These are phyloP conservation scores for Chaetodon auriga DNA, from an alignment of 2,113 vertebrate genomes.

Conservation along the genomic window DNA sequence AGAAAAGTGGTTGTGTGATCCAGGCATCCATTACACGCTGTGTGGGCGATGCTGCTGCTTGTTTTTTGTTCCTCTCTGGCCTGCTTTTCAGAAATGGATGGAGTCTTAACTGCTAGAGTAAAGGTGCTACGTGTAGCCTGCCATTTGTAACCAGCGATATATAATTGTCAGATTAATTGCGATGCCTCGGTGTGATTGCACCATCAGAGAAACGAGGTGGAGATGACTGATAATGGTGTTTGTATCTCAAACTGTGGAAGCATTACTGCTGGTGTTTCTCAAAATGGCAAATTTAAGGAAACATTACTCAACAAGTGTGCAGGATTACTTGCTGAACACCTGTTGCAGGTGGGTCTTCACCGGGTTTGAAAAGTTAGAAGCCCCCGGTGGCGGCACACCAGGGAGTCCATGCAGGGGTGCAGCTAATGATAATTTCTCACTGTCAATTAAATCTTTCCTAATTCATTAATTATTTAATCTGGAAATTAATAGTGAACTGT, in stretches of 20 bases:
- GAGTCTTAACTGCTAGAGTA: slow-evolving; percentile 33
- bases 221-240: not conserved
- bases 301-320: not conserved
- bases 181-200: slow-evolving; percentile 29
- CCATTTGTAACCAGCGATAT: slow-evolving; percentile 23
- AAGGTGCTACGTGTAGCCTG: slow-evolving; percentile 53
- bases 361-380: not conserved
- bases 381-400: not conserved
- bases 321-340: no score
- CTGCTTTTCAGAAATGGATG: slow-evolving; percentile 25
- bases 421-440: not conserved
- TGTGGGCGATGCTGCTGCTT: slow-evolving; percentile 66
- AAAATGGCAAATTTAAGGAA: no score
- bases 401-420: not conserved
- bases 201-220: not conserved
- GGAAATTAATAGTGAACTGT: no score
- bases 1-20: slow-evolving; percentile 59
- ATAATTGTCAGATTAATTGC: slow-evolving; percentile 29
- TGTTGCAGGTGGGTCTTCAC: not conserved
- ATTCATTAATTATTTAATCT: no score
- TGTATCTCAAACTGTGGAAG: not conserved
- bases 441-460: no score
- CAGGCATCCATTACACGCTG: slow-evolving; percentile 57
- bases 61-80: slow-evolving; percentile 36
- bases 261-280: not conserved